These are phyloP conservation scores for Naja naja DNA, from an alignment of 2,113 vertebrate genomes.

Conservation along the genomic window DNA sequence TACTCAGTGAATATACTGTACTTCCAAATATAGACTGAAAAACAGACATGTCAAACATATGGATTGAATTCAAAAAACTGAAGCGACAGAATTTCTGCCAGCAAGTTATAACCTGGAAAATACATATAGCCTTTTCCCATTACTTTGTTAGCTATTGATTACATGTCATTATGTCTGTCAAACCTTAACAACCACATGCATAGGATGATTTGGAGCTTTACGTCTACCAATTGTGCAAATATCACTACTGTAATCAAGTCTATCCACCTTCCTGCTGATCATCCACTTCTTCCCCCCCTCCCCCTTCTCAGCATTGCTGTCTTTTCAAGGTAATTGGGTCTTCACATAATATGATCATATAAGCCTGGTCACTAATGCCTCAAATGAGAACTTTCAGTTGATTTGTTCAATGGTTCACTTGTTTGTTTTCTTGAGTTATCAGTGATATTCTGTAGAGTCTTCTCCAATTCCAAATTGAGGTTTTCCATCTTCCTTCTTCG, in stretches of 20 bases:
- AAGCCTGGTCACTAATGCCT: neutral
- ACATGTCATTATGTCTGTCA: neutral
- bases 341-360: neutral
- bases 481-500: neutral
- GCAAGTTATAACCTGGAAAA: neutral
- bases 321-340: neutral
- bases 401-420: neutral
- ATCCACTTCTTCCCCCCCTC: neutral
- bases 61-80: neutral
- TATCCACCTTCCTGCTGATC: neutral
- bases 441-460: neutral
- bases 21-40: neutral
- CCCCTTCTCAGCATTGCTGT: neutral
- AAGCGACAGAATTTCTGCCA: neutral
- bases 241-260: neutral
- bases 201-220: neutral
- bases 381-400: neutral
- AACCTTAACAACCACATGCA: neutral
- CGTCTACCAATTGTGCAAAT: neutral
- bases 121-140: neutral
- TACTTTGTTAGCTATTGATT: neutral
- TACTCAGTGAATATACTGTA: neutral
- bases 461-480: neutral
- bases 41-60: neutral
- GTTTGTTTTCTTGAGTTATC: neutral